Evolutionary conservation across 2,797 vertebrate genomes (phyloP).

Genomic region (Danio kyathit): DNA sequence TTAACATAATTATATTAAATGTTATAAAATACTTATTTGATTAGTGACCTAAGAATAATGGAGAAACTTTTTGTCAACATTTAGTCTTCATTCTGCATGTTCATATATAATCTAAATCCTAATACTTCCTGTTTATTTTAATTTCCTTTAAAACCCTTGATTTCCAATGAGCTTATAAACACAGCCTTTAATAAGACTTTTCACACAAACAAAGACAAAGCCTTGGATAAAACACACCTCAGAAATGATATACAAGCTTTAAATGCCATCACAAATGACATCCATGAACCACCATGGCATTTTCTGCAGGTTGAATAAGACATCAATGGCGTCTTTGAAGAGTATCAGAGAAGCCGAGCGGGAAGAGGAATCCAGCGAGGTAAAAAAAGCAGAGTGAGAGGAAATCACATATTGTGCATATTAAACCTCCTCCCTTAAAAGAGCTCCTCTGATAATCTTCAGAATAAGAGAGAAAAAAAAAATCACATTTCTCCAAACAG

Average conservation of each 20-base stretch:
- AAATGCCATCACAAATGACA: slow-evolving; percentile 51
- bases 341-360: slow-evolving; percentile 63
- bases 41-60: too few species aligned
- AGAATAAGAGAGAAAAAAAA: slow-evolving; percentile 51
- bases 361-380: slow-evolving; percentile 16
- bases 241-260: slow-evolving; percentile 37
- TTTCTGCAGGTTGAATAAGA: slow-evolving; percentile 43
- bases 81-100: too few species aligned
- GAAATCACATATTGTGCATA: slow-evolving; percentile 43
- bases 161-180: too few species aligned
- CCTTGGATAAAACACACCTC: slow-evolving; percentile 34
- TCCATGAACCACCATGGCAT: slow-evolving; percentile 43
- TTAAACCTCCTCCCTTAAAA: slow-evolving; percentile 42
- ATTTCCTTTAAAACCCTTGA: too few species aligned
- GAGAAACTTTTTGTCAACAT: too few species aligned
- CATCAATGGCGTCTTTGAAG: slow-evolving; percentile 63
- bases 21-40: too few species aligned
- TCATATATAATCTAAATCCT: too few species aligned
- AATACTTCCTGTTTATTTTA: too few species aligned
- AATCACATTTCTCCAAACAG: slow-evolving; percentile 37
- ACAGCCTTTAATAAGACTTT: too few species aligned
- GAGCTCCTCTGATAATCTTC: slow-evolving; percentile 38
- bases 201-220: background rate
- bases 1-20: too few species aligned
- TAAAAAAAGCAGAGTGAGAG: slow-evolving; percentile 24